phyloP scores from a whole-genome alignment of 2,797 vertebrate species.

The Hemibagrus guttatus region DNA sequence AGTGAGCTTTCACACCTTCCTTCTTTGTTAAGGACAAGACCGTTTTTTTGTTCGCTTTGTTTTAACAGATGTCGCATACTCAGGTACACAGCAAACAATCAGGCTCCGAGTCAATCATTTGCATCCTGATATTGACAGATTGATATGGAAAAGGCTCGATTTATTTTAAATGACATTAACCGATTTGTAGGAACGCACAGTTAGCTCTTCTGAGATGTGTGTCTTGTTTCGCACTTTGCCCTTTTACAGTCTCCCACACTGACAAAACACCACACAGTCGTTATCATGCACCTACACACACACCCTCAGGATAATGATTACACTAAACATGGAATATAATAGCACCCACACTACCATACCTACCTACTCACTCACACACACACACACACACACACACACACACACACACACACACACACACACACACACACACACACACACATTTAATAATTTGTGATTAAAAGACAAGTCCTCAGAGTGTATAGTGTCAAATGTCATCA shows the following conservation, averaged over 20 bases:
- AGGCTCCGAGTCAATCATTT: neutral
- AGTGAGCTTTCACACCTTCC: neutral
- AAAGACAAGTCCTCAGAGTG: neutral
- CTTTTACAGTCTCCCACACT: neutral
- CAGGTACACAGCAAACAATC: neutral
- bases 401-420: neutral
- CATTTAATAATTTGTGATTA: neutral
- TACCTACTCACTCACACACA: neutral
- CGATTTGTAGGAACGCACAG: neutral
- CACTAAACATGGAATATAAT: neutral
- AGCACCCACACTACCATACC: neutral
- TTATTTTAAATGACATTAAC: neutral
- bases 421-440: neutral
- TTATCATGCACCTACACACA: neutral
- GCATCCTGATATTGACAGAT: neutral
- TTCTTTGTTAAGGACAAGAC: neutral
- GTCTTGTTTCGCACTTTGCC: neutral
- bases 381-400: neutral
- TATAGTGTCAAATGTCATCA: neutral
- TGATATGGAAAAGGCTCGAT: too few species aligned
- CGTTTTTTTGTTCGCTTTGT: neutral
- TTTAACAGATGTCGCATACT: neutral
- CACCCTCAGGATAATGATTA: neutral
- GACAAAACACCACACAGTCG: neutral
- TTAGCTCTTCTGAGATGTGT: neutral